Evolutionary conservation across 1,140 invertebrate genomes (phyloP), one percentile per base, ranked within the genome.

Genomic region (Fopius arisanus): DNA sequence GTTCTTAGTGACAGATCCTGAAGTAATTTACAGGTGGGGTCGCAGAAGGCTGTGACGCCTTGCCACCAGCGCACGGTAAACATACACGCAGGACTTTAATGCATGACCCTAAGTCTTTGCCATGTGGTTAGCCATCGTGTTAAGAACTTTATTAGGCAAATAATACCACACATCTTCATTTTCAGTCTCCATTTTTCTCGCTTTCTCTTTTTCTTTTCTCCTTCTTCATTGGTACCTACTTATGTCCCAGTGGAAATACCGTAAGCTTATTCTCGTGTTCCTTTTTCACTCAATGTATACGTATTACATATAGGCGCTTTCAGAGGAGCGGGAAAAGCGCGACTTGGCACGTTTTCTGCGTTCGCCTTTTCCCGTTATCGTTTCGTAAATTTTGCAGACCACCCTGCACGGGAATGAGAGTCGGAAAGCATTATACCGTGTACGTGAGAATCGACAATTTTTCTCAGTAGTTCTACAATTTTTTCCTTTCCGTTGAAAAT

Each of bases 1-100:
- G 83, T 83, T 86, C 83, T 85, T 84, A 87, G 86, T 81, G 86
- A 87, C 84, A 86, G 84, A 86, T 87, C 86, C 85, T 86, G 87
- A 87, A 87, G 77, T 83, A 80, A 87, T 86, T 87, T 87, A 87
- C 85, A 84, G 80, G 75, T 84, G 82, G 80, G 82, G 14, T 14
- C 3, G n/a, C 5, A 82, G 75, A 80, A 78, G 40, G 82, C 81
- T 84, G 85, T 86, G 85, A 84, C 82, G 81, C 70, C 33, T 51
- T 51, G 43, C n/a, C 78, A 84, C 82, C 81, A 83, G 85, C 85
- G 86, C 86, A 86, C 82, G 84, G 77, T 85, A 83, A 84, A 81
- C 81, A 77, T 81, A 81, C 80, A 77, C 81, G 75, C 77, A 76
- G 67, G 67, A 76, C 23, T 70, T 33, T 73, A 74, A 78, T 59